Evolutionary conservation across 2,888 invertebrate genomes (phyloP), one percentile per base, ranked within the genome.

Genomic region (Atherix ibis): DNA sequence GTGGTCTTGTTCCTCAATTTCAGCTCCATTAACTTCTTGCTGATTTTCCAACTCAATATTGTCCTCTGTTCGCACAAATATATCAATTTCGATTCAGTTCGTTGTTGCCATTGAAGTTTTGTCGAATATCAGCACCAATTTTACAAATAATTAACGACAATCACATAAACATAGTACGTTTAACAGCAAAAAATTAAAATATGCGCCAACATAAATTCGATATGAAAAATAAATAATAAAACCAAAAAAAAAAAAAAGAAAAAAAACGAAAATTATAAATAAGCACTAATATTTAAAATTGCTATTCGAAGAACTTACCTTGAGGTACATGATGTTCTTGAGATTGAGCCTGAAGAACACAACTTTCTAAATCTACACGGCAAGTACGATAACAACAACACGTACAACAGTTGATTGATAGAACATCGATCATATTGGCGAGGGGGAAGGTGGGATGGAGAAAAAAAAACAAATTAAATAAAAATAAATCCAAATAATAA

Each of bases 331-430:
- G 35, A 31, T 40, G 50, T 27, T 49, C 49, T 40, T 52, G 51
- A 22, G 54, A 55, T 39, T 57, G 53, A 39, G 62, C 70, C 65
- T 71, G 70, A 58, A 67, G 65, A 50, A 68, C 69, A 57, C 71
- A 70, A 45, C 69, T 66, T 56, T 76, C 76, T 63, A 71, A 66
- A 55, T 76, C 76, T 72, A 63, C 37, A 30, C n/a, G n/a, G n/a
- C n/a, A n/a, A n/a, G n/a, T 32, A 30, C 16, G 43, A 42, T 35
- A 40, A 43, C 46, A 43, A 32, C 34, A 39, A 44, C 34, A 46
- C 40, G 37, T 39, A 46, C 41, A 44, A 39, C 44, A 44, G 8
- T 16, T 5, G 28, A 27, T 14, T 9, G 46, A 40, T 46, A 34
- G 43, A 42, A 32, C 34, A 41, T n/a, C n/a, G n/a, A n/a, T n/a